Evolutionary conservation across 2,797 vertebrate species (phyloP).

Genomic region (Apogon hyalosoma): DNA sequence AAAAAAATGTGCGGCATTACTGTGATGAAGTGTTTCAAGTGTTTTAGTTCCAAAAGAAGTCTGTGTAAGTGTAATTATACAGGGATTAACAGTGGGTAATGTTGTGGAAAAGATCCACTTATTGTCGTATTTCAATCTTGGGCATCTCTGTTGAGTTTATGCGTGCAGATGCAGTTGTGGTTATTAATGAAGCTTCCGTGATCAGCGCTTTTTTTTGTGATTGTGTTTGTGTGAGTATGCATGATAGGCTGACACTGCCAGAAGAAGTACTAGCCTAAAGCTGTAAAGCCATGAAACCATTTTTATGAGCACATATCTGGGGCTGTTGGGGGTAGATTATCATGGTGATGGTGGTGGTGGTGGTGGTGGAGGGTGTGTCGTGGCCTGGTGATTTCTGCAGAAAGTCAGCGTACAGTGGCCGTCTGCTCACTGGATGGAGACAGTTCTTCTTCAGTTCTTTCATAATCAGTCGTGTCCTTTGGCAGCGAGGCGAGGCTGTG

Average conservation of each 20-base stretch:
- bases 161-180: background rate
- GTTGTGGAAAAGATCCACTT: conserved; percentile 20
- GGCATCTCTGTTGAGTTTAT: background rate
- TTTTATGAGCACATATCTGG: conserved; percentile 44
- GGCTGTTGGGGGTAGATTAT: background rate
- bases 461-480: conserved; percentile 67
- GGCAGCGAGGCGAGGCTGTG: conserved; percentile 53
- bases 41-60: background rate
- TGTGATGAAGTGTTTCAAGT: conserved; percentile 12
- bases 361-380: background rate
- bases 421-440: conserved; percentile 40
- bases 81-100: conserved; percentile 37
- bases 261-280: conserved; percentile 42
- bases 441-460: conserved; percentile 62
- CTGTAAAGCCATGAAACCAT: conserved; percentile 53
- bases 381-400: conserved; percentile 24
- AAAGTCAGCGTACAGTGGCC: conserved; percentile 26
- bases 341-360: background rate
- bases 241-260: conserved; percentile 23
- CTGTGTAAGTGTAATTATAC: conserved; percentile 27
- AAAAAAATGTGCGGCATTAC: background rate
- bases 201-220: conserved; percentile 24
- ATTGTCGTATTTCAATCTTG: background rate
- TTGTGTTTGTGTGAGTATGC: conserved; percentile 20
- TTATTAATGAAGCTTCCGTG: background rate